phyloP scores from a whole-genome alignment of 2,888 invertebrate species.

The Noctua comes region DNA sequence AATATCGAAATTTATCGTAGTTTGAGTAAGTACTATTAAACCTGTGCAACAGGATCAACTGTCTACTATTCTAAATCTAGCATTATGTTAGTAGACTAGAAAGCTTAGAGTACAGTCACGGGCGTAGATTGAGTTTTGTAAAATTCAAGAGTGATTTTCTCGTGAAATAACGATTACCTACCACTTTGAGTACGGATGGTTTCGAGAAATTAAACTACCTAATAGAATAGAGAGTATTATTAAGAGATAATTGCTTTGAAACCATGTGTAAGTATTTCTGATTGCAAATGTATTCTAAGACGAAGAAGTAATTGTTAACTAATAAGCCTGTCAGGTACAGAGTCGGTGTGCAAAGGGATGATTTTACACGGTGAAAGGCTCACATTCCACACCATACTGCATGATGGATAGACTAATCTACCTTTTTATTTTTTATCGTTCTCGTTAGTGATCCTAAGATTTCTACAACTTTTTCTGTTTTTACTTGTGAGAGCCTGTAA shows the following conservation, averaged over 20 bases:
- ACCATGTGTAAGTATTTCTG: not conserved
- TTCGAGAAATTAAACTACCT: not conserved
- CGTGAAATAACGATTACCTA: not conserved
- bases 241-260: not conserved
- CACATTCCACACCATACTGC: not conserved
- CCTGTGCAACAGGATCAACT: not conserved
- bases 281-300: not conserved
- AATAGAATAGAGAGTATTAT: not conserved
- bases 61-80: not conserved
- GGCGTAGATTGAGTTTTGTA: not conserved
- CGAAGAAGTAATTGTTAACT: not conserved
- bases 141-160: not conserved
- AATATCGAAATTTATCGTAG: not conserved
- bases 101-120: not conserved
- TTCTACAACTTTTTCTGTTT: too few species aligned
- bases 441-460: too few species aligned
- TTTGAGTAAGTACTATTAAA: not conserved
- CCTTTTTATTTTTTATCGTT: too few species aligned
- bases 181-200: not conserved
- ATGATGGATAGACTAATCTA: not conserved
- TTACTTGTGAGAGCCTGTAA: too few species aligned
- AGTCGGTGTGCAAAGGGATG: not conserved
- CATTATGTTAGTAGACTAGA: not conserved
- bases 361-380: not conserved
- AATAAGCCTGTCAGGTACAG: not conserved